Conservation (phyloP, 2,113 vertebrate genomes). For the Desmodus rotundus region DNA sequence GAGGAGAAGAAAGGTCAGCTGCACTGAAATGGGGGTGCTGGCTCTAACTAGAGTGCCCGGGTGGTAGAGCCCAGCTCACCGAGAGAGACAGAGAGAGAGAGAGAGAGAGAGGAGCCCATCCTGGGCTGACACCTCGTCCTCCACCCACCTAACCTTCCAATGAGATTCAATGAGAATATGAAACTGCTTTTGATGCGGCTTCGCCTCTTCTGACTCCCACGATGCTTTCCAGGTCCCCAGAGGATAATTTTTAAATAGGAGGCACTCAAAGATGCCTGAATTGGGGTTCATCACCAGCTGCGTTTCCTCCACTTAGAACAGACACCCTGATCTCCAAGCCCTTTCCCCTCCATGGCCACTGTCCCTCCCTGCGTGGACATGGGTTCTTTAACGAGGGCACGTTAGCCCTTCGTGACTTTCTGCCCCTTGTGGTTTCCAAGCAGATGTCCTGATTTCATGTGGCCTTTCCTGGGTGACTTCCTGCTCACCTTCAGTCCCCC, state of each 20-base stretch:
- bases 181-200: conserved; percentile 50
- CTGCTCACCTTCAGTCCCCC: not conserved
- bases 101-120: not conserved
- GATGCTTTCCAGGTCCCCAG: conserved; percentile 52
- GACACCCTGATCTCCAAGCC: not conserved
- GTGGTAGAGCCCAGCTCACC: not conserved
- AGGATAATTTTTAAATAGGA: not conserved
- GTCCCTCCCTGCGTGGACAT: not conserved
- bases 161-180: conserved; percentile 25
- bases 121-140: not conserved
- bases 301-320: not conserved
- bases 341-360: not conserved
- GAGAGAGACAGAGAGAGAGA: not conserved
- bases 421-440: not conserved
- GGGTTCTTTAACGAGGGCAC: not conserved
- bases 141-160: conserved; percentile 58
- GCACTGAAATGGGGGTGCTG: not conserved
- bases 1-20: not conserved
- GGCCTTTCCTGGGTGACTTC: not conserved
- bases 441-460: not conserved
- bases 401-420: not conserved
- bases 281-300: not conserved
- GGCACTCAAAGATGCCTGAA: not conserved
- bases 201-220: conserved; percentile 48
- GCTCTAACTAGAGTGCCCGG: not conserved